Percentiles rank a stretch among this genome's conserved stretches.
Evolutionary conservation across 2,113 vertebrate species (phyloP).

Genomic region (Daboia siamensis): DNA sequence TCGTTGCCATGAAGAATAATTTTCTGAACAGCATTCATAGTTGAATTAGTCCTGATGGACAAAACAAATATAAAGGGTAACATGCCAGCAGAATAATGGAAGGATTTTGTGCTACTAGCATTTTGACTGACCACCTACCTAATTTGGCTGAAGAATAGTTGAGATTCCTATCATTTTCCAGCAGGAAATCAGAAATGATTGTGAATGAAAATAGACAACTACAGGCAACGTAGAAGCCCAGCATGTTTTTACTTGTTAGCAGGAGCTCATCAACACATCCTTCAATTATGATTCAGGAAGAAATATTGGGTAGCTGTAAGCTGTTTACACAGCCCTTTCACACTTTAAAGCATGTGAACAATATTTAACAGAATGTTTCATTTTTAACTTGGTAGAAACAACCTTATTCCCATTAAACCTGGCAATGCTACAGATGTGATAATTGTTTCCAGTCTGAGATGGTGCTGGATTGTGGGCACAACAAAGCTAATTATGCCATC

Average conservation of each 20-base stretch:
- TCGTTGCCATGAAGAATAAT: background rate
- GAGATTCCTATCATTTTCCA: background rate
- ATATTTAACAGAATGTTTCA: background rate
- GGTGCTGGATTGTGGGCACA: background rate
- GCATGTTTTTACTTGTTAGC: background rate
- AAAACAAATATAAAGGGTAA: slow-evolving; percentile 13
- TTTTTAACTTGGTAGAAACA: background rate
- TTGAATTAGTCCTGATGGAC: slow-evolving; percentile 3
- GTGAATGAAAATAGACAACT: background rate
- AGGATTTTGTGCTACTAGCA: background rate
- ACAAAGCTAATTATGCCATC: background rate
- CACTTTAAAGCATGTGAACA: background rate
- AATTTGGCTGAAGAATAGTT: background rate
- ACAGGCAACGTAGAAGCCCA: background rate
- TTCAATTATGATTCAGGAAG: slow-evolving; percentile 1
- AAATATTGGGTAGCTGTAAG: background rate
- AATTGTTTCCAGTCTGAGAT: background rate
- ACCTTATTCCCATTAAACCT: background rate
- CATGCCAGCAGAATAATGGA: slow-evolving; percentile 1
- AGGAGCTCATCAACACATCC: background rate
- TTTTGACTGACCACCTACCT: background rate
- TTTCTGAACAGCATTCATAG: background rate
- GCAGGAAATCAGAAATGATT: background rate
- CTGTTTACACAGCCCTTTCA: background rate
- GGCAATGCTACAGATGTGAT: background rate